Evolutionary conservation across 2,113 vertebrate species (phyloP).

Genomic region (Jaculus jaculus): DNA sequence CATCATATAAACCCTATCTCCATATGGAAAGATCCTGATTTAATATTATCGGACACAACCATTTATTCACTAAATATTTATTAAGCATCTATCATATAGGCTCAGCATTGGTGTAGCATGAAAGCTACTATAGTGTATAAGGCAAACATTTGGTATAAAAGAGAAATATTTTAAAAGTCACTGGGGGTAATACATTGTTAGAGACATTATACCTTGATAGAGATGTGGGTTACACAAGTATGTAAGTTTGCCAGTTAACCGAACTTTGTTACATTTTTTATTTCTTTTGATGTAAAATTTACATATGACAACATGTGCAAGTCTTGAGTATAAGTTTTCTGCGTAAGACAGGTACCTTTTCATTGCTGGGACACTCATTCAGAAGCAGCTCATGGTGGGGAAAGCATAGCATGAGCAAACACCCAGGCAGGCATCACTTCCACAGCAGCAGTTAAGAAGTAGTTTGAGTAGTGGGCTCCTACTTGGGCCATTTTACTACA

Average conservation of each 20-base stretch:
- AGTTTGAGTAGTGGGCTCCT: no score
- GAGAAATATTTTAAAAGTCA: not conserved
- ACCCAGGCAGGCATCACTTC: no score
- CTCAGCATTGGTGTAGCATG: not conserved
- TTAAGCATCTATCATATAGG: not conserved
- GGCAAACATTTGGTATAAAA: not conserved
- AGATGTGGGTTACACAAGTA: not conserved
- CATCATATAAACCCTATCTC: not conserved
- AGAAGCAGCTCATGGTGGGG: no score
- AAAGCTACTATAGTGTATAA: not conserved
- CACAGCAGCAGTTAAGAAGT: no score
- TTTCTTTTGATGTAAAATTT: conserved; percentile 11
- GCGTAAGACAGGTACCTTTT: not conserved
- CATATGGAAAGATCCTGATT: conserved; percentile 2
- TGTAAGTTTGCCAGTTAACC: conserved; percentile 8
- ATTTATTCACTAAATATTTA: not conserved
- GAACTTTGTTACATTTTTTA: not conserved
- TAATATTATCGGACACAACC: not conserved
- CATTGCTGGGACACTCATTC: not conserved
- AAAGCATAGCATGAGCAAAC: no score
- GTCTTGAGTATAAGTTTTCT: not conserved
- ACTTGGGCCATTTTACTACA: no score
- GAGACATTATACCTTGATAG: not conserved
- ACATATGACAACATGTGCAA: not conserved
- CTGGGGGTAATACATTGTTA: not conserved